Conservation (phyloP, 2,888 invertebrate species). For the Lacanobia wlatinum region DNA sequence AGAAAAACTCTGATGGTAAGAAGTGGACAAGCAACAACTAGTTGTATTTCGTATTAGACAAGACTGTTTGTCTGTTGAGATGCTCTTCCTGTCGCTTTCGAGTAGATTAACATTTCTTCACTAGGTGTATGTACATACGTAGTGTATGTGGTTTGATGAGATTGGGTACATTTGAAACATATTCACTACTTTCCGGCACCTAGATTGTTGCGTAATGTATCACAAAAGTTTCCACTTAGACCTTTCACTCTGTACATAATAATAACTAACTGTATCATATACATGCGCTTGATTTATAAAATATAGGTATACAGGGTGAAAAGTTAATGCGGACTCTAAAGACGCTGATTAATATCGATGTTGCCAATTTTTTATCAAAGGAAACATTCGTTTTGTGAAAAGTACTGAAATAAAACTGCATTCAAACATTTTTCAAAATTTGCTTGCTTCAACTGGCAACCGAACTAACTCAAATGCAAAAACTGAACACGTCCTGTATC, state of each 20-base stretch:
- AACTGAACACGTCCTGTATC: background rate
- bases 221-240: slow-evolving; percentile 69
- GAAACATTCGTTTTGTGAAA: background rate
- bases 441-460: background rate
- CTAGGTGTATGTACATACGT: slow-evolving; percentile 72
- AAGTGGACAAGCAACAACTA: slow-evolving; percentile 75
- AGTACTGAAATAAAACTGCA: background rate
- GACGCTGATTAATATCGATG: background rate
- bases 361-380: background rate
- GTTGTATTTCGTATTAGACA: slow-evolving; percentile 77
- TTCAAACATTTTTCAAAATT: background rate
- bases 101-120: slow-evolving; percentile 74
- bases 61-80: slow-evolving; percentile 78
- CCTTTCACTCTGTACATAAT: slow-evolving; percentile 60
- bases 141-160: slow-evolving; percentile 72
- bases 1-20: slow-evolving; percentile 96
- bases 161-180: slow-evolving; percentile 63
- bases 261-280: slow-evolving; percentile 58
- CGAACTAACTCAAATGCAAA: background rate
- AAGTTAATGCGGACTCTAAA: background rate
- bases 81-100: slow-evolving; percentile 84
- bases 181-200: slow-evolving; percentile 68
- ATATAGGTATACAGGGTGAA: background rate
- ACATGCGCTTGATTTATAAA: slow-evolving; percentile 54
- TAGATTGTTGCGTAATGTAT: slow-evolving; percentile 63